phyloP scores from a whole-genome alignment of 2,797 vertebrate species.

The Caiman crocodilus region DNA sequence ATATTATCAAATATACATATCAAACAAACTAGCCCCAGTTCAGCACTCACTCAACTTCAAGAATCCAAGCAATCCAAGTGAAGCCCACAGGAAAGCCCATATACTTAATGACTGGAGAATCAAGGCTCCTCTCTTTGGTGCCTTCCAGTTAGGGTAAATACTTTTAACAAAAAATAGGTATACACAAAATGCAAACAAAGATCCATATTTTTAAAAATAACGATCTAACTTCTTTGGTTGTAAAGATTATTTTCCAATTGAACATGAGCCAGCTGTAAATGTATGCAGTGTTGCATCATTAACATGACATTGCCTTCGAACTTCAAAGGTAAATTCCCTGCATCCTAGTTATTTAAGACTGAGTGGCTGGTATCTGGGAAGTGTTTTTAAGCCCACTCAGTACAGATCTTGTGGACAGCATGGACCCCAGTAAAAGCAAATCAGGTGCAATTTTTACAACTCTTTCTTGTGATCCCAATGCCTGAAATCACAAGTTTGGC shows the following conservation, averaged over 20 bases:
- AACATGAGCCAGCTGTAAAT: neutral
- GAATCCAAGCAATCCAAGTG: neutral
- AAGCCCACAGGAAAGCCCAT: neutral
- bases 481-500: neutral
- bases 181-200: neutral
- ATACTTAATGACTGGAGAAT: neutral
- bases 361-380: neutral
- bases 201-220: neutral
- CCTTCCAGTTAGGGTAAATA: neutral
- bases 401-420: too few relatives aligned
- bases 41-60: neutral
- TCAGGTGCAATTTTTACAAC: neutral
- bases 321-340: neutral
- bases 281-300: neutral
- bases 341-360: neutral
- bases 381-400: neutral
- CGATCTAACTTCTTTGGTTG: neutral
- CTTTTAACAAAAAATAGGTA: neutral
- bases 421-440: neutral
- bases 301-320: neutral
- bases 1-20: neutral
- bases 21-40: neutral
- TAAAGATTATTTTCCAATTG: neutral
- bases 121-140: neutral
- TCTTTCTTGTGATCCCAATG: fast-evolving